Conservation (phyloP, 2,888 invertebrate genomes). For the Thumatha senex region DNA sequence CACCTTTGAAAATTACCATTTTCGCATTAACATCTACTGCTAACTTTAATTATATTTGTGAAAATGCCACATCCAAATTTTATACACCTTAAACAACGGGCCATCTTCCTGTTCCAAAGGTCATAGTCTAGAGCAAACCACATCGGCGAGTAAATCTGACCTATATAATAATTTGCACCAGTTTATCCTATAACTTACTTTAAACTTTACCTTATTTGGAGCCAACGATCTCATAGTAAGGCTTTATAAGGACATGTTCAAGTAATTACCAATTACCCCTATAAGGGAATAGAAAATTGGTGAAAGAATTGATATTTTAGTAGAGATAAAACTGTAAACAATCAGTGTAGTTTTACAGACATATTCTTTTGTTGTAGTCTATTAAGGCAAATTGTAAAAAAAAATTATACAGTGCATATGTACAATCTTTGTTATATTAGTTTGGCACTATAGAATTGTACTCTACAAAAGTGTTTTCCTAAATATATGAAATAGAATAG, state of each 20-base stretch:
- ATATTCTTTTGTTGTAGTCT: not conserved
- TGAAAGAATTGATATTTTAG: slow-evolving; percentile 6
- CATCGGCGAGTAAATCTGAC: slow-evolving; percentile 29
- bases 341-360: not conserved
- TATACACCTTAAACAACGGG: slow-evolving; percentile 7
- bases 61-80: slow-evolving; percentile 17
- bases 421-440: too few relatives aligned
- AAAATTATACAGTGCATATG: too few relatives aligned
- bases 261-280: slow-evolving; percentile 10
- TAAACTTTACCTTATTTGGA: slow-evolving; percentile 24
- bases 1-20: too few relatives aligned
- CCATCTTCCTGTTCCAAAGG: slow-evolving; percentile 46
- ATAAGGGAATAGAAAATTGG: slow-evolving; percentile 8
- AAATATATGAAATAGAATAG: too few relatives aligned
- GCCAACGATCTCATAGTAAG: slow-evolving; percentile 26
- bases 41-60: too few relatives aligned
- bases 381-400: not conserved
- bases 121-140: slow-evolving; percentile 47
- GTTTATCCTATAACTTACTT: slow-evolving; percentile 15
- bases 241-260: slow-evolving; percentile 7
- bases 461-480: too few relatives aligned
- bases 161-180: slow-evolving; percentile 40
- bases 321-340: slow-evolving; percentile 3
- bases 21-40: too few relatives aligned
- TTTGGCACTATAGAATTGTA: too few relatives aligned